Percentiles rank a stretch among this genome's conserved stretches.
phyloP scores from a whole-genome alignment of 1,140 invertebrate species.

The Pseudomyrmex cubaensis region DNA sequence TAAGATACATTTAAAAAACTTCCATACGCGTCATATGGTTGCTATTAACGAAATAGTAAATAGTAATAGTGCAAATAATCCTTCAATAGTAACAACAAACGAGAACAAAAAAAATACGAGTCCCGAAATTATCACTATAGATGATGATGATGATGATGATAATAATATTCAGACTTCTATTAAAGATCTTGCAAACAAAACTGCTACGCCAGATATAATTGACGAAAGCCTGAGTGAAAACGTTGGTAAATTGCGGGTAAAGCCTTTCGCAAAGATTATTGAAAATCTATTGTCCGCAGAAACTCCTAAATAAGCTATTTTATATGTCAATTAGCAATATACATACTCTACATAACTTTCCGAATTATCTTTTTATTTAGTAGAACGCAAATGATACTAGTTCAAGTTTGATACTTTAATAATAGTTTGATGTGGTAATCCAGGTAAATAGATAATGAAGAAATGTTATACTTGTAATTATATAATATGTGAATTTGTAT shows the following conservation, averaged over 20 bases:
- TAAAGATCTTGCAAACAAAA: background rate
- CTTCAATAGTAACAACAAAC: background rate
- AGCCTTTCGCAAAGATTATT: conserved; percentile 66
- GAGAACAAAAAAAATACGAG: background rate
- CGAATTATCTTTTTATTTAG: too few species aligned
- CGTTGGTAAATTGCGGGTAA: conserved; percentile 73
- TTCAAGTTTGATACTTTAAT: too few species aligned
- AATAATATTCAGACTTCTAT: background rate
- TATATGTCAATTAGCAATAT: too few species aligned
- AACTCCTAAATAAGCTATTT: background rate
- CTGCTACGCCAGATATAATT: background rate
- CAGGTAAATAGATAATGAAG: too few species aligned
- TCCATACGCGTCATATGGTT: conserved; percentile 10
- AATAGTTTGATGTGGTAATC: too few species aligned
- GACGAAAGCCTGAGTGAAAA: background rate
- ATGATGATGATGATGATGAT: conserved; percentile 19
- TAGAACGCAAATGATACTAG: too few species aligned
- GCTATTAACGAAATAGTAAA: background rate
- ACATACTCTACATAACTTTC: too few species aligned
- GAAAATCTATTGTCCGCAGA: conserved; percentile 14
- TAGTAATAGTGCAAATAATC: background rate
- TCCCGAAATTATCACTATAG: conserved; percentile 35
- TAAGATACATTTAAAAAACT: background rate
- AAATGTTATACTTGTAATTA: too few species aligned
- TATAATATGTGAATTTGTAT: too few species aligned